Conservation (phyloP, 1,140 invertebrate genomes). For the Bombyx mandarina region DNA sequence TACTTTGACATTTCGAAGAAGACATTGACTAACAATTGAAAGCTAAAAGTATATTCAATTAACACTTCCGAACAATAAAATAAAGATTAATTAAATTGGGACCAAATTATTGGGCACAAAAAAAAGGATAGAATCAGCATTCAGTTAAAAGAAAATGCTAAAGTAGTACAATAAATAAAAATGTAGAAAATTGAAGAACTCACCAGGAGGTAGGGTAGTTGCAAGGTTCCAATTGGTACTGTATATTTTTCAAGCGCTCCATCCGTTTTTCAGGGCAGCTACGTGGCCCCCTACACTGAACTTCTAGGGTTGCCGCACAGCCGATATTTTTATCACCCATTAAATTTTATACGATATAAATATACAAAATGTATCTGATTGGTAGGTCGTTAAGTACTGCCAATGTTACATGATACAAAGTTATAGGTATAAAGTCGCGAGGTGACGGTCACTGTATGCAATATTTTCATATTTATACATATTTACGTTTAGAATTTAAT, state of each 20-base stretch:
- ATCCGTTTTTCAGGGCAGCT: constrained; percentile 8
- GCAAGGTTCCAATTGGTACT: constrained; percentile 15
- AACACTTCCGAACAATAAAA: background rate
- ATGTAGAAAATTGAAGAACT: constrained; percentile 2
- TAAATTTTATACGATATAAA: too few relatives aligned
- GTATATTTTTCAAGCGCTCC: constrained; percentile 2
- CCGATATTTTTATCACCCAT: background rate
- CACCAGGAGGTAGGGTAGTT: constrained; percentile 15
- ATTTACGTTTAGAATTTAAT: too few relatives aligned
- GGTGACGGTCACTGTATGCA: too few relatives aligned
- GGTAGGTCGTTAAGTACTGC: too few relatives aligned
- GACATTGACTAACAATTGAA: too few relatives aligned
- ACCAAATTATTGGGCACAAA: background rate
- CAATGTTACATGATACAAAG: too few relatives aligned
- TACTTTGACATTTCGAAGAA: too few relatives aligned
- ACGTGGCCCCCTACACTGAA: background rate
- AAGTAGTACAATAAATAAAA: too few relatives aligned
- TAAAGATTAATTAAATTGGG: background rate
- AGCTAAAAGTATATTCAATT: too few relatives aligned
- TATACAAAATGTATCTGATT: too few relatives aligned
- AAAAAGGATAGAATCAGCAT: background rate
- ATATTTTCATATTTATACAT: too few relatives aligned
- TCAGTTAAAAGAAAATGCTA: background rate
- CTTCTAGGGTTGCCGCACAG: constrained; percentile 1
- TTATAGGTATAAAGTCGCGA: too few relatives aligned